A percentile compares a stretch with the other conserved stretches of the same genome.
These are phyloP conservation scores for Colius striatus DNA, from an alignment of 2,113 vertebrate genomes.

Conservation along the genomic window DNA sequence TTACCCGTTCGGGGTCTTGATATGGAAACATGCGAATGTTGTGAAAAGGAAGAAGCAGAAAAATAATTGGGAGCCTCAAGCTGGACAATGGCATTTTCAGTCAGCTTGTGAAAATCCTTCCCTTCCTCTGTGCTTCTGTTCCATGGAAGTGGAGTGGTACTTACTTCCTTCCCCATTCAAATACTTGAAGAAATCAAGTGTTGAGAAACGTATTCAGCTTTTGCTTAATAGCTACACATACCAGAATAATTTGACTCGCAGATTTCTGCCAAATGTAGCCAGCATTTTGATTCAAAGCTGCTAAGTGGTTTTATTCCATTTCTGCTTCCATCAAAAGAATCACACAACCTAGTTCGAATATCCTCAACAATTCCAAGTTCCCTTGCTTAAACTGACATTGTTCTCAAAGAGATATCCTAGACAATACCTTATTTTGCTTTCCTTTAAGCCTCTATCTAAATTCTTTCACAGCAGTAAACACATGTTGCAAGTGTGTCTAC, in stretches of 20 bases:
- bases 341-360: conserved; percentile 47
- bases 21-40: neutral
- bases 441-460: conserved; percentile 36
- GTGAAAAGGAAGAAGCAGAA: neutral
- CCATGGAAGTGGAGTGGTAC: neutral
- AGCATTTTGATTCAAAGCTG: conserved; percentile 46
- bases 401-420: conserved; percentile 47
- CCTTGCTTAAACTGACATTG: conserved; percentile 44
- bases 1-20: neutral
- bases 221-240: conserved; percentile 50
- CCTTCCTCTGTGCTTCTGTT: neutral
- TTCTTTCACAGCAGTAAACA: conserved; percentile 48
- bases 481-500: conserved; percentile 31
- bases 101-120: conserved; percentile 1
- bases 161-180: conserved; percentile 43
- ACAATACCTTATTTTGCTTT: conserved; percentile 56
- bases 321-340: conserved; percentile 51
- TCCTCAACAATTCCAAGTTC: conserved; percentile 31
- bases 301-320: conserved; percentile 49
- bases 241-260: conserved; percentile 48
- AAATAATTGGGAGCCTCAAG: neutral
- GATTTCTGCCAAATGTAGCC: conserved; percentile 40
- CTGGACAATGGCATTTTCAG: neutral
- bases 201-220: conserved; percentile 34
- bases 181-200: conserved; percentile 46